phyloP scores from a whole-genome alignment of 2,888 invertebrate genomes.

The Dusona sp. region DNA sequence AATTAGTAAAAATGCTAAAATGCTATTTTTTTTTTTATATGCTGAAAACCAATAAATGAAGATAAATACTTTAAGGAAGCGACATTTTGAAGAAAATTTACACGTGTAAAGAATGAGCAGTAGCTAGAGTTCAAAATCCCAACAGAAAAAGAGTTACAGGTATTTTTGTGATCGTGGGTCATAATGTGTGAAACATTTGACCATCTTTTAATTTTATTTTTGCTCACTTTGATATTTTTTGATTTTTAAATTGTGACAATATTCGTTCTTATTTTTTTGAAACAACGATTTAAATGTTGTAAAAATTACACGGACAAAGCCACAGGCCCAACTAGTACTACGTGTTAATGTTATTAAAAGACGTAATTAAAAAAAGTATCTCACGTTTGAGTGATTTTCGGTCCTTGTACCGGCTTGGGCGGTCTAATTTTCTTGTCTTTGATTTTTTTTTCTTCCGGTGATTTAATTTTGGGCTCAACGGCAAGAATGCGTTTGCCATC shows the following conservation, averaged over 20 bases:
- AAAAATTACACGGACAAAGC: background rate
- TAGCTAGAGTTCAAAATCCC: background rate
- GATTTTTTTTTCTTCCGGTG: conserved; percentile 33
- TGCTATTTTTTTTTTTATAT: too few species aligned
- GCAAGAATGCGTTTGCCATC: conserved; percentile 75
- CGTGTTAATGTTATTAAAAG: background rate
- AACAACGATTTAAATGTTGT: background rate
- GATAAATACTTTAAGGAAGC: background rate
- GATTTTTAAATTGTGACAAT: background rate
- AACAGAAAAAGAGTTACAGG: background rate
- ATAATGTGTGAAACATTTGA: background rate
- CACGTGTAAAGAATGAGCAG: background rate
- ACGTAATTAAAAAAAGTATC: conserved; percentile 29
- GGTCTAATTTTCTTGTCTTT: conserved; percentile 72
- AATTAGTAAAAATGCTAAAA: too few species aligned
- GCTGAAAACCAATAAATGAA: background rate
- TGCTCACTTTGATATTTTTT: background rate
- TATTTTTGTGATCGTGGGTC: too few species aligned
- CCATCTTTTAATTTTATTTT: background rate
- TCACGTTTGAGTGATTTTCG: conserved; percentile 75
- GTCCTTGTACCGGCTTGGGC: conserved; percentile 69
- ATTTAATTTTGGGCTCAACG: conserved; percentile 58
- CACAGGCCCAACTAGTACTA: background rate
- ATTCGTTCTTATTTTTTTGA: background rate
- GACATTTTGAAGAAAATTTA: too few species aligned